phyloP scores from a whole-genome alignment of 2,888 invertebrate genomes.

The Gastracanthus pulcherrimus region DNA sequence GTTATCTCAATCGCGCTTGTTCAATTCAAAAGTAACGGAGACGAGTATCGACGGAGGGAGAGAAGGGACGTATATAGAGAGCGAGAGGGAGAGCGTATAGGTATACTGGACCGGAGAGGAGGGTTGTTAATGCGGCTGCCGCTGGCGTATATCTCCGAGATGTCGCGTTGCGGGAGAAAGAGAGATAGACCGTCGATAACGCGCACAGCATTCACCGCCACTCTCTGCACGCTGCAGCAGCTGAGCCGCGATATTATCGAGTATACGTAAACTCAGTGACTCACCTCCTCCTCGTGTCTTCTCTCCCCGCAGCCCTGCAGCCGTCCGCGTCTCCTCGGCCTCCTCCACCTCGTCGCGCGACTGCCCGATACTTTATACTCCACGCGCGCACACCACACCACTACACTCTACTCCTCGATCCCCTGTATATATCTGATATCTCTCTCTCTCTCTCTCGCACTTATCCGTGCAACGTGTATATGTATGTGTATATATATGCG shows the following conservation, averaged over 20 bases:
- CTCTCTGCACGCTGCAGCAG: neutral
- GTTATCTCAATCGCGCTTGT: neutral
- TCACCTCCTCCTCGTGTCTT: neutral
- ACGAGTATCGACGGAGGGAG: no score
- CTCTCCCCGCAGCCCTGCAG: neutral
- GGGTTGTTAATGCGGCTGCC: neutral
- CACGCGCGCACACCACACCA: neutral
- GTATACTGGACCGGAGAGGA: neutral
- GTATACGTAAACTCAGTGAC: no score
- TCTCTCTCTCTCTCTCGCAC: no score
- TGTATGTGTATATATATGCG: neutral
- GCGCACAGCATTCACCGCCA: neutral
- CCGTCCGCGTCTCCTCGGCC: neutral
- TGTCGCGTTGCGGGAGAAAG: constrained; percentile 13
- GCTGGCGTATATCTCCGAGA: no score
- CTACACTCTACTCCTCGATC: neutral
- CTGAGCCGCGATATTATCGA: no score
- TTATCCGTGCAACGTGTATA: no score
- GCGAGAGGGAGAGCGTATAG: neutral
- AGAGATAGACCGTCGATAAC: neutral
- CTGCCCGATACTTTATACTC: no score
- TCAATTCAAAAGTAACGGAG: neutral
- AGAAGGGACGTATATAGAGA: no score
- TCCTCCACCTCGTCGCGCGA: neutral
- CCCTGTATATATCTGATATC: no score